Evolutionary conservation across 2,797 vertebrate genomes (phyloP), one percentile per base, ranked within the genome.

Genomic region (Pangasius mekongensis): DNA sequence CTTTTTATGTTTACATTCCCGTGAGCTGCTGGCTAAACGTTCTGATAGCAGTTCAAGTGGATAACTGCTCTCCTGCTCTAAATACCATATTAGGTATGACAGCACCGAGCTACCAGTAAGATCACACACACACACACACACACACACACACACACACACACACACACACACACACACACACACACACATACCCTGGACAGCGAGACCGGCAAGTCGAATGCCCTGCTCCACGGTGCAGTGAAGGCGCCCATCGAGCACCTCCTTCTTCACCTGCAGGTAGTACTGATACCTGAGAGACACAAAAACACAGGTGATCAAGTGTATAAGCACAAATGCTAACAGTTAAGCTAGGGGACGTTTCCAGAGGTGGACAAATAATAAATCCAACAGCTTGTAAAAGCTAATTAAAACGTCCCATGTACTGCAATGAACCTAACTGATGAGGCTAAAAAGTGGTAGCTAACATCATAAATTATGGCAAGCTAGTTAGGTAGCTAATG

Each of bases 261-360:
- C 97, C 93, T 99, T 99, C 93, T 98, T 98, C 91, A 99, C 97
- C 95, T 99, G 98, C 80, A 99, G 97, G 95, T 99, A 99, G 95
- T 99, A 99, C 95, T 99, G 98, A 92, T 98, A 98, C 91, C 98
- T 99, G 88, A 24, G 58, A 85, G 36, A 88, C 82, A 84, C 76
- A 89, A 56, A 85, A 39, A 81, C 49, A 82, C 18, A 71, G 14
- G 83, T 43, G n/a, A 69, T 66, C 76, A 52, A 43, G 54, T 54
- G 58, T 76, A 39, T 39, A 39, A 33, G 27, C 0, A 0, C 33
- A 39, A 43, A 43, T 73, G 18, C 69, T 11, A 33, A 33, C 66
- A 18, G 16, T 69, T 71, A 43, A 71, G 67, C 14, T 43, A 74
- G 36, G 71, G 18, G 33, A 39, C 18, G 2, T 36, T 39, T 7